phyloP scores from a whole-genome alignment of 2,113 vertebrate species.

The Urocolius indicus region DNA sequence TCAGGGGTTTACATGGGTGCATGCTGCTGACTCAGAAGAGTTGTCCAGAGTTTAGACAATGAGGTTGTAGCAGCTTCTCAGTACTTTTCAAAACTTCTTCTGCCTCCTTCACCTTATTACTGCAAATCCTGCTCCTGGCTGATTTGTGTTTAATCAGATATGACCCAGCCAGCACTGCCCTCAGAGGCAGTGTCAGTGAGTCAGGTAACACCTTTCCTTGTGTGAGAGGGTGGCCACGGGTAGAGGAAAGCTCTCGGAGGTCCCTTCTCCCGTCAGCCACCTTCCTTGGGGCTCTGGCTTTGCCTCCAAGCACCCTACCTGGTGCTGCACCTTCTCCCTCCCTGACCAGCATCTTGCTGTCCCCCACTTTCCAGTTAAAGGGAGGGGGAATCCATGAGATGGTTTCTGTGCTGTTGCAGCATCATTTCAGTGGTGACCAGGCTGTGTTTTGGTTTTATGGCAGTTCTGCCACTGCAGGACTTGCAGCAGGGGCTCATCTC shows the following conservation, averaged over 20 bases:
- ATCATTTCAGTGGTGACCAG: rapidly evolving
- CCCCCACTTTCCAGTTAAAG: rapidly evolving
- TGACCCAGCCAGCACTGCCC: not conserved
- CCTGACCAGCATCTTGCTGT: not conserved
- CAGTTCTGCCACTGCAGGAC: too few relatives aligned
- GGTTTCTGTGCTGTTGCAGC: not conserved
- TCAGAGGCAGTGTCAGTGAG: not conserved
- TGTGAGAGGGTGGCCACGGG: not conserved
- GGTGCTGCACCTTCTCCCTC: not conserved
- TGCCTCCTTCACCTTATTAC: not conserved
- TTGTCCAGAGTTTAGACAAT: not conserved
- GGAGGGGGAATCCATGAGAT: rapidly evolving
- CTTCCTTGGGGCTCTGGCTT: not conserved
- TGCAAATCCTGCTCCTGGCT: not conserved
- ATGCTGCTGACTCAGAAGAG: not conserved
- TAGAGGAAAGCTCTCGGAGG: not conserved
- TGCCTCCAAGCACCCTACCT: rapidly evolving
- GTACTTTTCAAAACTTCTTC: not conserved
- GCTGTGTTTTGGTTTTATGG: not conserved
- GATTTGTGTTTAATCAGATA: not conserved
- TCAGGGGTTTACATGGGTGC: rapidly evolving
- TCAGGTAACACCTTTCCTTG: not conserved
- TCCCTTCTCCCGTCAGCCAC: not conserved
- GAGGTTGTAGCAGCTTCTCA: not conserved
- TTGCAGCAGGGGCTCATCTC: not conserved